A percentile compares a stretch with the other conserved stretches of the same genome.
Conservation (phyloP, 2,888 invertebrate species). For the Caradrina kadenii region DNA sequence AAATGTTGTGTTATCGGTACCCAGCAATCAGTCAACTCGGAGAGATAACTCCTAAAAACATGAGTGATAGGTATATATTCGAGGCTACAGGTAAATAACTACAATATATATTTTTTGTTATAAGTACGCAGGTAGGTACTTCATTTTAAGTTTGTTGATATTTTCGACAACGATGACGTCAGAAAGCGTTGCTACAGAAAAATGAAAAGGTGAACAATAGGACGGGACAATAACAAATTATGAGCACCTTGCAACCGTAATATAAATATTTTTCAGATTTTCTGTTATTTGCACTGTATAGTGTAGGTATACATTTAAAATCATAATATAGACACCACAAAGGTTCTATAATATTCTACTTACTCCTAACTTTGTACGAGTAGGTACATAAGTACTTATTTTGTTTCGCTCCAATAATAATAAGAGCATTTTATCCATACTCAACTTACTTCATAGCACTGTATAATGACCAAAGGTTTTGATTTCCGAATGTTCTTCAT, state of each 20-base stretch:
- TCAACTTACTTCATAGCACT: conserved; percentile 91
- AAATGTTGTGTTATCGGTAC: conserved; percentile 50
- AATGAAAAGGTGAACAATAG: conserved; percentile 35
- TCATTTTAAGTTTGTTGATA: conserved; percentile 40
- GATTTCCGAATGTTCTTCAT: conserved; percentile 83
- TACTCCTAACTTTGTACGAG: conserved; percentile 23
- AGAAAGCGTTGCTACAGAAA: conserved; percentile 17
- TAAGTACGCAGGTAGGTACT: conserved; percentile 4
- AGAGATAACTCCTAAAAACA: conserved; percentile 53
- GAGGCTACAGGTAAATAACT: conserved; percentile 17
- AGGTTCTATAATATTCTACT: conserved; percentile 8
- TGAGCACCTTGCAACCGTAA: neutral
- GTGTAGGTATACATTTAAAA: conserved; percentile 4
- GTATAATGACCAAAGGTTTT: conserved; percentile 90
- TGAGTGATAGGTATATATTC: conserved; percentile 26
- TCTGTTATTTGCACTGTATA: neutral
- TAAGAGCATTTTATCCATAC: conserved; percentile 51
- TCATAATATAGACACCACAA: conserved; percentile 12
- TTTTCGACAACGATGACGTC: conserved; percentile 46
- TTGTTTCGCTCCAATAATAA: conserved; percentile 73
- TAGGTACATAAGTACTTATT: conserved; percentile 49
- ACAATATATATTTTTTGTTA: conserved; percentile 26
- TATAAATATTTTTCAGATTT: conserved; percentile 10
- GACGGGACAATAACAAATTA: conserved; percentile 29
- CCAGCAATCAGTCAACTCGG: conserved; percentile 56